Conservation (phyloP, 2,888 invertebrate genomes). For the Itoplectis maculator region DNA sequence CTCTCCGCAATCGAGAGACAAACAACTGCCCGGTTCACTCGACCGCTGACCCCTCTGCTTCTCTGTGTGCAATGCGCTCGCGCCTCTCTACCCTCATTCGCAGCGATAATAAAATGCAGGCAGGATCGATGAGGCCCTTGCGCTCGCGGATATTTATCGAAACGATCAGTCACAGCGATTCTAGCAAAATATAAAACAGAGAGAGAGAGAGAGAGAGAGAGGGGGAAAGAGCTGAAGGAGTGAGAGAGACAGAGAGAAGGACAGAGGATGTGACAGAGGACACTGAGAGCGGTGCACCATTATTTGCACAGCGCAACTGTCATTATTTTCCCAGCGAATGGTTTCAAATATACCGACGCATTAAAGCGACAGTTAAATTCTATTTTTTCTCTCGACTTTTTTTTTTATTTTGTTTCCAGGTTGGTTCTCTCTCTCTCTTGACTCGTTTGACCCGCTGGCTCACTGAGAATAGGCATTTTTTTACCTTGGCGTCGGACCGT, state of each 20-base stretch:
- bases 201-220: neutral
- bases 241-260: slow-evolving; percentile 11
- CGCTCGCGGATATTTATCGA: slow-evolving; percentile 48
- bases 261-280: slow-evolving; percentile 9
- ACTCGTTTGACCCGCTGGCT: too few relatives aligned
- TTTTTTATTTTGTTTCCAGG: neutral
- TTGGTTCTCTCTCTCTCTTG: too few relatives aligned
- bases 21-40: slow-evolving; percentile 50
- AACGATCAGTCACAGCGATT: slow-evolving; percentile 37
- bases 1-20: slow-evolving; percentile 45
- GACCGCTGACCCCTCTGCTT: slow-evolving; percentile 59
- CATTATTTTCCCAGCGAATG: slow-evolving; percentile 48
- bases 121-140: slow-evolving; percentile 22
- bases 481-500: too few relatives aligned
- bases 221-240: slow-evolving; percentile 11
- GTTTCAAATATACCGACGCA: slow-evolving; percentile 30
- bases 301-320: slow-evolving; percentile 38
- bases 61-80: too few relatives aligned
- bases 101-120: slow-evolving; percentile 60
- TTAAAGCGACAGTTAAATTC: too few relatives aligned
- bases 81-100: slow-evolving; percentile 2
- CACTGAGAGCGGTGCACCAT: neutral
- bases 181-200: neutral
- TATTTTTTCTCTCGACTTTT: neutral
- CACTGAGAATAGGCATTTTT: too few relatives aligned